phyloP scores from a whole-genome alignment of 2,113 vertebrate species.

The Ploceus nigricollis region DNA sequence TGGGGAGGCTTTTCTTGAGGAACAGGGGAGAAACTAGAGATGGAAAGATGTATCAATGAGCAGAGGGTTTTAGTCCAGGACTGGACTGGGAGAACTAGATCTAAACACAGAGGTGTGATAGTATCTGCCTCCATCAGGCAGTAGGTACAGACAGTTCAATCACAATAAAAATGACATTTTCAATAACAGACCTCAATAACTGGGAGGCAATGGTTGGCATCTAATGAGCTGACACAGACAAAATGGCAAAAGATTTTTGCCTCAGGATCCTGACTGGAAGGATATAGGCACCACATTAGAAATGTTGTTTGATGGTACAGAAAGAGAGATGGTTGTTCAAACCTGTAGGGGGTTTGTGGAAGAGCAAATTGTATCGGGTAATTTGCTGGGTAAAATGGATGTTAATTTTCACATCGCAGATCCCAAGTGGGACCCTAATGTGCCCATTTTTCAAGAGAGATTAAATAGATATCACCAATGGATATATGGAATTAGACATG shows the following conservation, averaged over 20 bases:
- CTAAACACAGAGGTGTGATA: background rate
- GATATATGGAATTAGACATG: background rate
- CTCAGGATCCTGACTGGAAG: background rate
- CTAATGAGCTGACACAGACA: background rate
- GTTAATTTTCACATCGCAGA: background rate
- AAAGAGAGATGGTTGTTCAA: background rate
- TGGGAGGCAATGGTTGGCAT: background rate
- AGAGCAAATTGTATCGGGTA: background rate
- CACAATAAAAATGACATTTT: background rate
- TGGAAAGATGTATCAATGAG: background rate
- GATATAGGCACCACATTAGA: background rate
- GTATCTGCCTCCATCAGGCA: background rate
- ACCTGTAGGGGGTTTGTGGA: background rate
- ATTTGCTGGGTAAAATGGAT: background rate
- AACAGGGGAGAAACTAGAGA: background rate
- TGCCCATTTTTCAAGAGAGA: background rate
- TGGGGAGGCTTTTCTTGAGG: background rate
- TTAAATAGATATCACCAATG: background rate
- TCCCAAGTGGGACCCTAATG: background rate
- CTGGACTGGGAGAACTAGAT: background rate
- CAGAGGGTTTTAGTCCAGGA: background rate
- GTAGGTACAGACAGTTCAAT: background rate
- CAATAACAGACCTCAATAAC: background rate
- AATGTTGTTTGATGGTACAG: background rate
- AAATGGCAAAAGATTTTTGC: background rate